Evolutionary conservation across 2,888 invertebrate genomes (phyloP).

Genomic region (Nyleta sp.): DNA sequence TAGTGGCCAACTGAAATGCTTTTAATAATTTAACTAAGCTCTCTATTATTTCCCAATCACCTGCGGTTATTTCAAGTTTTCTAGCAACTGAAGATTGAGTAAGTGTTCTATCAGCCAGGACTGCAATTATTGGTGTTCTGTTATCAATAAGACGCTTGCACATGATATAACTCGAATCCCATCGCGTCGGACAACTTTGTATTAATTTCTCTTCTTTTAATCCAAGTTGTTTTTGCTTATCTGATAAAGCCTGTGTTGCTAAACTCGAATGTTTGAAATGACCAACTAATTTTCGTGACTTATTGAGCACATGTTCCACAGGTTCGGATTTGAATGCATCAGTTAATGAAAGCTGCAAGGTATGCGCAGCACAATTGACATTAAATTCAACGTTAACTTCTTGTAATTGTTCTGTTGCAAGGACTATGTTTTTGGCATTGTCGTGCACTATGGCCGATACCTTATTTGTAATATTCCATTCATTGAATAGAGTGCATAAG

Average conservation of each 20-base stretch:
- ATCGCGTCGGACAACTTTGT: not conserved
- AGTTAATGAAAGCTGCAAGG: conserved; percentile 13
- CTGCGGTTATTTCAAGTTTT: conserved; percentile 7
- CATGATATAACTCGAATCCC: not conserved
- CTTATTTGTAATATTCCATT: conserved; percentile 30
- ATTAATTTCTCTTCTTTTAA: not conserved
- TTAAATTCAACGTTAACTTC: not conserved
- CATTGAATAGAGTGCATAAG: conserved; percentile 4
- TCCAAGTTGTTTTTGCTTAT: not conserved
- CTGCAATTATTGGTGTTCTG: not conserved
- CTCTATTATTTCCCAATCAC: conserved; percentile 5
- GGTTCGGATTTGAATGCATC: too few relatives aligned
- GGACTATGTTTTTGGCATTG: conserved; percentile 9
- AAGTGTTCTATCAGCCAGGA: conserved; percentile 6
- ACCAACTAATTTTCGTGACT: not conserved
- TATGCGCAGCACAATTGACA: conserved; percentile 33
- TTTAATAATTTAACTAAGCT: not conserved
- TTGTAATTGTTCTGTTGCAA: not conserved
- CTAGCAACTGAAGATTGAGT: not conserved
- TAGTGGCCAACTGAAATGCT: conserved; percentile 7
- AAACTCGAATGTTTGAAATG: not conserved
- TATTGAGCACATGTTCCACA: not conserved
- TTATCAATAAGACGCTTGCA: not conserved
- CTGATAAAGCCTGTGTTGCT: not conserved
- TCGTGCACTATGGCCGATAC: conserved; percentile 22